Conservation (phyloP, 1,140 invertebrate species). For the Oedothorax gibbosus region DNA sequence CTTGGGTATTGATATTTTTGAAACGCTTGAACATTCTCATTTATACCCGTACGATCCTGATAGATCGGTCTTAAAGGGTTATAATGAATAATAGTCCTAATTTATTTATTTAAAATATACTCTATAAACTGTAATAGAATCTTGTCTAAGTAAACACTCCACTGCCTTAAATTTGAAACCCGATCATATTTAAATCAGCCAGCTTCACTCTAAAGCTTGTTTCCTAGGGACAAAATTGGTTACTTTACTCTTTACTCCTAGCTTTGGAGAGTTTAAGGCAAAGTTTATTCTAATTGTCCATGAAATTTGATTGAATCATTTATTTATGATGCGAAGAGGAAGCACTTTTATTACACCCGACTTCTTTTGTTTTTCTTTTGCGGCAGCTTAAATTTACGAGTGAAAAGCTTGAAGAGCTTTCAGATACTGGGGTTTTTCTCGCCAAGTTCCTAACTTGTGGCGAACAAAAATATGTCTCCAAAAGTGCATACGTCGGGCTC, state of each 20-base stretch:
- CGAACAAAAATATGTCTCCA: too few relatives aligned
- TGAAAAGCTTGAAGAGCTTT: too few relatives aligned
- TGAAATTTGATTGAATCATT: slow-evolving; percentile 44
- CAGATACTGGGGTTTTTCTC: too few relatives aligned
- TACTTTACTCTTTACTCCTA: slow-evolving; percentile 14
- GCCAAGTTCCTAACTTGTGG: too few relatives aligned
- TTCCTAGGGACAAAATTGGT: background rate
- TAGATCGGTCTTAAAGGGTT: too few relatives aligned
- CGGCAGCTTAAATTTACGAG: background rate
- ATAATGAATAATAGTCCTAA: too few relatives aligned
- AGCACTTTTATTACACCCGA: background rate
- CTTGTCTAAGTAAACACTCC: background rate
- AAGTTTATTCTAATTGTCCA: slow-evolving; percentile 37
- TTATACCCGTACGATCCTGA: too few relatives aligned
- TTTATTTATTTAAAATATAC: too few relatives aligned
- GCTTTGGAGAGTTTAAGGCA: slow-evolving; percentile 1
- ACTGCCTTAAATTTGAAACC: slow-evolving; percentile 9
- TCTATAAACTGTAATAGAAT: background rate
- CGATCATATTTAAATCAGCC: slow-evolving; percentile 40
- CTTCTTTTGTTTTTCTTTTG: background rate
- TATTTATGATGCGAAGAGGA: slow-evolving; percentile 44
- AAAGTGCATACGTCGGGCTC: too few relatives aligned
- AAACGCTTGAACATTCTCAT: too few relatives aligned
- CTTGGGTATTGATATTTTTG: too few relatives aligned
- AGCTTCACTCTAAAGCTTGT: background rate